Evolutionary conservation across 2,888 invertebrate species (phyloP).

Genomic region (Eupithecia abbreviata): DNA sequence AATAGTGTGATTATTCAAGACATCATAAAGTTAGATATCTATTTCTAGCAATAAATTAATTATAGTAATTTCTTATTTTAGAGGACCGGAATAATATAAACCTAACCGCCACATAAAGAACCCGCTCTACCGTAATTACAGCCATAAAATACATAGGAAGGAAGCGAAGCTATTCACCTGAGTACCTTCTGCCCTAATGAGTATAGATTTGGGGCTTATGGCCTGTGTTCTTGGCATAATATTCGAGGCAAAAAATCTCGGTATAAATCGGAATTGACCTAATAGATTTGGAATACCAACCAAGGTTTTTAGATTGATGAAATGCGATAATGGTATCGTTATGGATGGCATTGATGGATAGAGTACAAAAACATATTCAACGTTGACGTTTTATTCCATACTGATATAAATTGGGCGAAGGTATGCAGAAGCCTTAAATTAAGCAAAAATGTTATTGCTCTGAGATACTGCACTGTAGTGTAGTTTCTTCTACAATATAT

Average conservation of each 20-base stretch:
- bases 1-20: not conserved
- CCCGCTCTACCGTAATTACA: conserved; percentile 36
- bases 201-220: conserved; percentile 37
- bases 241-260: conserved; percentile 13
- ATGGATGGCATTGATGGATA: conserved; percentile 8
- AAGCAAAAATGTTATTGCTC: too few relatives aligned
- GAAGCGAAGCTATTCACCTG: conserved; percentile 32
- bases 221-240: conserved; percentile 22
- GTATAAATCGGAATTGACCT: conserved; percentile 11
- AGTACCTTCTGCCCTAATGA: conserved; percentile 44
- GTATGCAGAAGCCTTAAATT: too few relatives aligned
- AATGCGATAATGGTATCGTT: conserved; percentile 4
- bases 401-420: not conserved
- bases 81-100: conserved; percentile 1
- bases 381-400: not conserved
- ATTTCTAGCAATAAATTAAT: not conserved
- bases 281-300: conserved; percentile 1
- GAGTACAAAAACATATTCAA: not conserved
- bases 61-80: not conserved
- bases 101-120: conserved; percentile 17
- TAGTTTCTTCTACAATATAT: too few relatives aligned
- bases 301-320: not conserved
- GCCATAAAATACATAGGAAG: conserved; percentile 35
- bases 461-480: too few relatives aligned
- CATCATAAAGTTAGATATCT: not conserved